A percentile compares a stretch with the other conserved stretches of the same genome.
Evolutionary conservation across 2,888 invertebrate genomes (phyloP).

Genomic region (Ferrisia virgata): DNA sequence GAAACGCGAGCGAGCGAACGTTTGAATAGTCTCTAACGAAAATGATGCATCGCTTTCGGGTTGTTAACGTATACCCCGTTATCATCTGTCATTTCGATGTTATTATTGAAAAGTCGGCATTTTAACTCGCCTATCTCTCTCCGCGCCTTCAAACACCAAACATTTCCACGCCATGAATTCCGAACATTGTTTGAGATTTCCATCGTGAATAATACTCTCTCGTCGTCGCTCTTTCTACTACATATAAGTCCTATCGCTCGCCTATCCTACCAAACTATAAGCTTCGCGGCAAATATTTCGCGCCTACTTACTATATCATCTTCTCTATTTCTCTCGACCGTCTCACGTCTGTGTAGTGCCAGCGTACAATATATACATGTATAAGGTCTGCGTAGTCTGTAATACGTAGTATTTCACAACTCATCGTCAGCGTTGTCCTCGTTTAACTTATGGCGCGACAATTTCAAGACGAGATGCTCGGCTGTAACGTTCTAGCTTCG

Average conservation of each 20-base stretch:
- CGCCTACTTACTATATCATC: too few relatives aligned
- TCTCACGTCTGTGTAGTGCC: too few relatives aligned
- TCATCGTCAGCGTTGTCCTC: too few relatives aligned
- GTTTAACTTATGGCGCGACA: too few relatives aligned
- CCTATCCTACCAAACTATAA: neutral
- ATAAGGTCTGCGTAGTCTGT: too few relatives aligned
- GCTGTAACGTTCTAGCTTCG: too few relatives aligned
- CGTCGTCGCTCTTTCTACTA: neutral
- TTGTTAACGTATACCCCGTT: conserved; percentile 40
- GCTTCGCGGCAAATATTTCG: too few relatives aligned
- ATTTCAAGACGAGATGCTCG: too few relatives aligned
- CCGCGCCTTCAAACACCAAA: neutral
- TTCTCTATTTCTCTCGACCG: too few relatives aligned
- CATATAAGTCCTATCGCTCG: too few relatives aligned
- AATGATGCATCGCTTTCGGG: conserved; percentile 42
- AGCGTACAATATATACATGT: too few relatives aligned
- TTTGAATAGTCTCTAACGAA: conserved; percentile 41
- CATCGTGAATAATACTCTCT: neutral
- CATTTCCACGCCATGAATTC: conserved; percentile 34
- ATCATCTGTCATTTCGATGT: conserved; percentile 41
- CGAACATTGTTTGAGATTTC: conserved; percentile 34
- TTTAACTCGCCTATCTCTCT: neutral
- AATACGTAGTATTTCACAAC: too few relatives aligned
- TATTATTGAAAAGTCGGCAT: conserved; percentile 41
- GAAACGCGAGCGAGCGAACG: neutral